Evolutionary conservation across 2,888 invertebrate species (phyloP).

Genomic region (Zygothrica quintamaculata): DNA sequence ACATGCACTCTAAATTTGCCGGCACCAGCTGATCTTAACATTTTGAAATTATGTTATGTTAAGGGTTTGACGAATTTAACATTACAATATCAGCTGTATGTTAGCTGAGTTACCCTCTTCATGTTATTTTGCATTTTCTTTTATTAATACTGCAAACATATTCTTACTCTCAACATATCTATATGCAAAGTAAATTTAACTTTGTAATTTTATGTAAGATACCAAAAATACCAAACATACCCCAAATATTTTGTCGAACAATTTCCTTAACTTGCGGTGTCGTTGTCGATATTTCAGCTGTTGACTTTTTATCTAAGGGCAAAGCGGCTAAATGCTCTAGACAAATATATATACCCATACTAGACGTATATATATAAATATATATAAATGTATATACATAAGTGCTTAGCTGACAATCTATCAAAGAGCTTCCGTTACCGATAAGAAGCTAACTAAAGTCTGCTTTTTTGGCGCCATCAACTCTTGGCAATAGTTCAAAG

Average conservation of each 20-base stretch:
- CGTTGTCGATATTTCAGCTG: slow-evolving; percentile 35
- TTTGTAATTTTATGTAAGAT: not conserved
- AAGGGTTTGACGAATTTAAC: no score
- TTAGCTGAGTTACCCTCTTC: no score
- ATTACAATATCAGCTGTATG: no score
- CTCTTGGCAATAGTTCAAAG: slow-evolving; percentile 77
- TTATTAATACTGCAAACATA: no score
- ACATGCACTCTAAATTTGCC: no score
- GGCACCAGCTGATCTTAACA: no score
- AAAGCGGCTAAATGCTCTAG: slow-evolving; percentile 28
- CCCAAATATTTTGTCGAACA: slow-evolving; percentile 59
- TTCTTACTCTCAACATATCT: no score
- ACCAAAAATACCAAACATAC: slow-evolving; percentile 10
- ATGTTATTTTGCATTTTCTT: no score
- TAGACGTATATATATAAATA: slow-evolving; percentile 7
- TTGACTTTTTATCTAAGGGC: slow-evolving; percentile 42
- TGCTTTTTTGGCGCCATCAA: slow-evolving; percentile 62
- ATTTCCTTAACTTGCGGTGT: slow-evolving; percentile 59
- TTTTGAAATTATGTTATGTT: no score
- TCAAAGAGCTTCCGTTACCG: slow-evolving; percentile 51
- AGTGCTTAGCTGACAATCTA: slow-evolving; percentile 65
- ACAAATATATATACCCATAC: slow-evolving; percentile 7
- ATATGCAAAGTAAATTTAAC: no score
- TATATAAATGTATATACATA: slow-evolving; percentile 30
- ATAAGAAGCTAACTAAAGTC: slow-evolving; percentile 50